These are phyloP conservation scores for Melanotus villosus DNA, from an alignment of 2,888 invertebrate species.

Conservation along the genomic window DNA sequence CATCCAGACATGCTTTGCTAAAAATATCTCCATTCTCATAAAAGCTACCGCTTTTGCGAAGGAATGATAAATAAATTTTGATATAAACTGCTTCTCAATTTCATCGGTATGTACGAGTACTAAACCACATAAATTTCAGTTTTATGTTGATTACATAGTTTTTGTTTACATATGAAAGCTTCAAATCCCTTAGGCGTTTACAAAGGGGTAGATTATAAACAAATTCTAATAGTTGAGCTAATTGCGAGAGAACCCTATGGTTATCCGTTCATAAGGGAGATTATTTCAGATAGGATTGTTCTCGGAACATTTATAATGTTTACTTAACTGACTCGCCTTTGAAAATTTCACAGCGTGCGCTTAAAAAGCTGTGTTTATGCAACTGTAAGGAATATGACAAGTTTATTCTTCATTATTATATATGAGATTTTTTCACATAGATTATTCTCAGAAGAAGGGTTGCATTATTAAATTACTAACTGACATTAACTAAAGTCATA, in stretches of 20 bases:
- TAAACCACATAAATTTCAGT: neutral
- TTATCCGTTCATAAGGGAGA: conserved; percentile 19
- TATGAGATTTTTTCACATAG: too few species aligned
- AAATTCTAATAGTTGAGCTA: conserved; percentile 25
- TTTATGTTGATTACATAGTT: neutral
- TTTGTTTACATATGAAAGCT: neutral
- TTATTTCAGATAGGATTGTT: conserved; percentile 28
- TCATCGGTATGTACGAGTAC: neutral
- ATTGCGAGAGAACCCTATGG: conserved; percentile 25
- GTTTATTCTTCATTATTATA: too few species aligned
- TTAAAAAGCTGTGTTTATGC: conserved; percentile 29
- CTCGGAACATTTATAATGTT: conserved; percentile 23
- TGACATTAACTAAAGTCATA: too few species aligned
- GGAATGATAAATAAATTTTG: neutral
- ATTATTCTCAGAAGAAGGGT: too few species aligned
- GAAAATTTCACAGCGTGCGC: conserved; percentile 24
- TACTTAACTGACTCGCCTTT: conserved; percentile 16
- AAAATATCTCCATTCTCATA: neutral
- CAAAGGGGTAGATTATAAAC: conserved; percentile 35
- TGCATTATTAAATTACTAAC: too few species aligned
- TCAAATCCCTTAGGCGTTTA: conserved; percentile 2
- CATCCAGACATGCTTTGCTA: neutral
- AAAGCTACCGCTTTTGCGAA: neutral
- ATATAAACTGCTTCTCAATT: neutral
- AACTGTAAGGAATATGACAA: conserved; percentile 24